Percentiles rank a stretch among this genome's conserved stretches.
Evolutionary conservation across 2,797 vertebrate species (phyloP).

Genomic region (Trachurus trachurus): DNA sequence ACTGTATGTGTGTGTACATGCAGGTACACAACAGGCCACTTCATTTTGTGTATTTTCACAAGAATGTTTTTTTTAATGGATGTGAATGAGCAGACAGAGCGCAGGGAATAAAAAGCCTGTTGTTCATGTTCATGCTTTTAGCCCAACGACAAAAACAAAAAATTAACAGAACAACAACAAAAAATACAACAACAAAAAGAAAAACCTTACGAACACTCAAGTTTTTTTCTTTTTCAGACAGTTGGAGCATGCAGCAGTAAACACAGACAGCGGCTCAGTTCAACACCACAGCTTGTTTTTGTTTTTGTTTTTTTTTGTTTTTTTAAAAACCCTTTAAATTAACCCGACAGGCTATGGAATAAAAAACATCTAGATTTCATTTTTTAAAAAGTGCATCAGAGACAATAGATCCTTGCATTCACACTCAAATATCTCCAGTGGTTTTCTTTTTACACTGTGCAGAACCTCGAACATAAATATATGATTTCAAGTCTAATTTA

Average conservation of each 20-base stretch:
- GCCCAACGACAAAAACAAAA: conserved; percentile 11
- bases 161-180: neutral
- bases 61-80: conserved; percentile 84
- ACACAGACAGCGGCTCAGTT: conserved; percentile 47
- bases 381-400: conserved; percentile 90
- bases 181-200: neutral
- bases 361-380: conserved; percentile 77
- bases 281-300: conserved; percentile 2
- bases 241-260: conserved; percentile 68
- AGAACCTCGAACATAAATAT: conserved; percentile 72
- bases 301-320: too few relatives aligned
- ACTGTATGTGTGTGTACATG: neutral
- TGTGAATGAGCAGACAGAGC: conserved; percentile 91
- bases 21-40: conserved; percentile 29
- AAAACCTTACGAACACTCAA: conserved; percentile 78
- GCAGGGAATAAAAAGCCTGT: conserved; percentile 83
- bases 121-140: conserved; percentile 91
- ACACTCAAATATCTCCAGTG: conserved; percentile 88
- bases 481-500: conserved; percentile 64
- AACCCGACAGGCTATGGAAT: conserved; percentile 83
- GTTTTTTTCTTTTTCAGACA: conserved; percentile 40
- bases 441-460: conserved; percentile 50
- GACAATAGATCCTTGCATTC: conserved; percentile 81
- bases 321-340: conserved; percentile 76
- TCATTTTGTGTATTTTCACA: neutral